Evolutionary conservation across 2,113 vertebrate genomes (phyloP), one percentile per base, ranked within the genome.

Genomic region (Panthera leo): DNA sequence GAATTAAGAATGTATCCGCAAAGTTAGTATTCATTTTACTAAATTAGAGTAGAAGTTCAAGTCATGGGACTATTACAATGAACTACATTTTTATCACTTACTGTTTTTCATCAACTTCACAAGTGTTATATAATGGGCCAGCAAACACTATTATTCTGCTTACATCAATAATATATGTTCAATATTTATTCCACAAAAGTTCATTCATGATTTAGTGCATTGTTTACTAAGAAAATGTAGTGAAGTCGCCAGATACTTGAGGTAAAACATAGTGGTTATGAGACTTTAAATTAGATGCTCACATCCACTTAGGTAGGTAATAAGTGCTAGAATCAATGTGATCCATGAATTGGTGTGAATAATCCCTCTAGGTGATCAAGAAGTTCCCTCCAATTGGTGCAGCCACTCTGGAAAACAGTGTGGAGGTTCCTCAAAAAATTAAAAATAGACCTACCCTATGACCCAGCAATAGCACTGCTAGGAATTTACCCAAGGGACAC

Each of bases 161-260:
- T 94, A 70, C 5, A 67, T 76, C 13, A 53, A 94, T 84, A 91
- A 87, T 85, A 65, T 76, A 90, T 82, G 18, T 78, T 91, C n/a
- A n/a, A 48, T 86, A 98, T 89, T 95, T 98, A 97, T 53, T 42
- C 25, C n/a, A 92, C 27, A 98, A 29, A 65, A 90, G 85, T 23
- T 90, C 65, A 87, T 53, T 96, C 18, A 51, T 75, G 86, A 93
- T 36, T 85, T 85, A 90, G 48, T 63, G 80, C 11, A 53, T 3
- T 85, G 34, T 95, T 97, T 89, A 85, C 67, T 84, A 95, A 84
- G 70, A 96, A 94, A 96, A 53, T 39, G 90, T 42, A 86, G 70
- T 58, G 5, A 55, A 86, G 4, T 83, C 94, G 65, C 19, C 78
- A 96, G 55, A 85, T 73, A 98, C 90, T 14, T 95, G 70, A 96